phyloP scores from a whole-genome alignment of 2,888 invertebrate species.

The Brenthis hecate region DNA sequence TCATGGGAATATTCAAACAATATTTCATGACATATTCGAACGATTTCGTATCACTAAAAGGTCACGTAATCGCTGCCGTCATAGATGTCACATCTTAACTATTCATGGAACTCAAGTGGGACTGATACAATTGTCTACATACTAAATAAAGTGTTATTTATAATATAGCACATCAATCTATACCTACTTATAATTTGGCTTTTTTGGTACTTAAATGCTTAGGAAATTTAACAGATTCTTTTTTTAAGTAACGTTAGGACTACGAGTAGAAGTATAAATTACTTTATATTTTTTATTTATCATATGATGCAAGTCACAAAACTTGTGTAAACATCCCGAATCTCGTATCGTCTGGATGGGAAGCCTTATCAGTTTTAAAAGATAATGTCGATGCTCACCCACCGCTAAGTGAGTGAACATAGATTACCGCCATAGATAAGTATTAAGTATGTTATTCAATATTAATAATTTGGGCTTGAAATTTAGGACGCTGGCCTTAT shows the following conservation, averaged over 20 bases:
- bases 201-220: no score
- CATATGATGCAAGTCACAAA: constrained; percentile 2
- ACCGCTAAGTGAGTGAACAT: not conserved
- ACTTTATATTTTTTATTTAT: not conserved
- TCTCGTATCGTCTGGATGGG: constrained; percentile 18
- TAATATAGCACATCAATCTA: no score
- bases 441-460: not conserved
- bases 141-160: no score
- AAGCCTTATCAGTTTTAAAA: constrained; percentile 24
- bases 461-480: constrained; percentile 45
- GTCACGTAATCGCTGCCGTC: constrained; percentile 8
- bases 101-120: not conserved
- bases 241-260: not conserved
- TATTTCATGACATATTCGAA: constrained; percentile 3
- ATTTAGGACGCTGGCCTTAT: constrained; percentile 68
- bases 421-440: not conserved
- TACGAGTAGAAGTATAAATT: not conserved
- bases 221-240: no score
- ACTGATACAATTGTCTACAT: not conserved
- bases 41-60: constrained; percentile 16
- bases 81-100: constrained; percentile 3
- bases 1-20: constrained; percentile 1
- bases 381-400: constrained; percentile 20
- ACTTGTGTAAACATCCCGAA: constrained; percentile 28
- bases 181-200: no score